A percentile compares a stretch with the other conserved stretches of the same genome.
phyloP scores from a whole-genome alignment of 2,113 vertebrate genomes.

The Microcebus murinus region DNA sequence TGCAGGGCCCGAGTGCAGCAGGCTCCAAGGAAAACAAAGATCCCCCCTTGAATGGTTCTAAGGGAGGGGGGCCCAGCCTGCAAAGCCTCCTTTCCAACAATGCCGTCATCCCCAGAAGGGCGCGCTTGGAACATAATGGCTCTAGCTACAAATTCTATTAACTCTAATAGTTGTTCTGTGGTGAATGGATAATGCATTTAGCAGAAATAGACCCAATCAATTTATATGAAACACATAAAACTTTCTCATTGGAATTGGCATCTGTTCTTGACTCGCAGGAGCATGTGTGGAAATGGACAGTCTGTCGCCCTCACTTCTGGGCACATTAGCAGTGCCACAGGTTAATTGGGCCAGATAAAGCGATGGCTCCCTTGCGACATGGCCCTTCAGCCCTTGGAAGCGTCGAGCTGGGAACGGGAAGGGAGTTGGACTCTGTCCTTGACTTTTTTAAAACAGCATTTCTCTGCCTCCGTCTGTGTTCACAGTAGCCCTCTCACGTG shows the following conservation, averaged over 20 bases:
- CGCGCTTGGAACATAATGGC: slow-evolving; percentile 31
- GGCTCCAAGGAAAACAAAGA: background rate
- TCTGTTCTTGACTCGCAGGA: slow-evolving; percentile 67
- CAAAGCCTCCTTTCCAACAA: slow-evolving; percentile 30
- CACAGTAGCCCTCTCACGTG: background rate
- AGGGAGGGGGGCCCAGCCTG: background rate
- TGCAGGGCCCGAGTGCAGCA: background rate
- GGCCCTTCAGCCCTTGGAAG: background rate
- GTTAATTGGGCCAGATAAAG: slow-evolving; percentile 66
- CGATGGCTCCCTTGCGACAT: background rate
- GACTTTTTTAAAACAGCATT: background rate
- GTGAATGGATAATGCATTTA: slow-evolving; percentile 76
- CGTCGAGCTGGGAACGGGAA: background rate
- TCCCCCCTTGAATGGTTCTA: background rate
- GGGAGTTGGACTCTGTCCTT: background rate
- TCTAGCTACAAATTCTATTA: slow-evolving; percentile 67
- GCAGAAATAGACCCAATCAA: slow-evolving; percentile 78
- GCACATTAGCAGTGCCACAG: slow-evolving; percentile 43
- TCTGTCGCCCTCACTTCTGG: slow-evolving; percentile 63
- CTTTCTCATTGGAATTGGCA: slow-evolving; percentile 78
- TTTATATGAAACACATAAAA: slow-evolving; percentile 75
- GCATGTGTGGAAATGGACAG: slow-evolving; percentile 66
- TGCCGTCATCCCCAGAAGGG: slow-evolving; percentile 33
- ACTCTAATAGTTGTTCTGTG: slow-evolving; percentile 71
- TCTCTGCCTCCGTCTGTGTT: background rate